phyloP scores from a whole-genome alignment of 2,113 vertebrate species.

The Poeciliopsis occidentalis region DNA sequence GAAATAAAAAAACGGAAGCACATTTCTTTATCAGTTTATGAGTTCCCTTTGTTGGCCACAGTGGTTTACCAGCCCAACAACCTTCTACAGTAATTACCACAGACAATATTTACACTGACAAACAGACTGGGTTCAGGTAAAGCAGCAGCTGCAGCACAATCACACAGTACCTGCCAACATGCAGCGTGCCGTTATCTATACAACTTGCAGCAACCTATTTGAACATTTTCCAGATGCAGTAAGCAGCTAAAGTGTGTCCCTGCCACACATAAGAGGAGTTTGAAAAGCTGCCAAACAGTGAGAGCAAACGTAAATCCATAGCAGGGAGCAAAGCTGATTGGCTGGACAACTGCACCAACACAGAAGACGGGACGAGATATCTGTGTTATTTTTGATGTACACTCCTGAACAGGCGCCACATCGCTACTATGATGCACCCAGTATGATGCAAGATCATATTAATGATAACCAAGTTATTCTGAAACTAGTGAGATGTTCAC shows the following conservation, averaged over 20 bases:
- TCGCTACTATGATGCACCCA: background rate
- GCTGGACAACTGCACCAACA: constrained; percentile 15
- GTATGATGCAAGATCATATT: background rate
- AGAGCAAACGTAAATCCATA: constrained; percentile 53
- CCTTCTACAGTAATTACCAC: constrained; percentile 7
- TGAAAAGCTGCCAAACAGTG: constrained; percentile 49
- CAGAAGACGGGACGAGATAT: background rate
- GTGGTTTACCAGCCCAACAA: constrained; percentile 27
- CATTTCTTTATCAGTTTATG: constrained; percentile 22
- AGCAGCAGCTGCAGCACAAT: background rate
- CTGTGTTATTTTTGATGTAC: background rate
- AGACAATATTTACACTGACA: constrained; percentile 3
- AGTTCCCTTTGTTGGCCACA: constrained; percentile 38
- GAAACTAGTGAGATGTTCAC: background rate
- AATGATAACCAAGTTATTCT: background rate
- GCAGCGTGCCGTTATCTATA: background rate
- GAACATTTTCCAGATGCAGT: constrained; percentile 2
- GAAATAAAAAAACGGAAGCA: constrained; percentile 19
- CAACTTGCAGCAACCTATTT: background rate
- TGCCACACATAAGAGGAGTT: constrained; percentile 46
- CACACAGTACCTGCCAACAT: constrained; percentile 4
- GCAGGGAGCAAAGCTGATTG: constrained; percentile 33
- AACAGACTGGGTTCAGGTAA: constrained; percentile 3
- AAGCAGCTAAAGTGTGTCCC: constrained; percentile 38
- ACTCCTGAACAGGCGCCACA: background rate